A percentile compares a stretch with the other conserved stretches of the same genome.
Conservation (phyloP, 2,888 invertebrate species). For the Andrena flavipes region DNA sequence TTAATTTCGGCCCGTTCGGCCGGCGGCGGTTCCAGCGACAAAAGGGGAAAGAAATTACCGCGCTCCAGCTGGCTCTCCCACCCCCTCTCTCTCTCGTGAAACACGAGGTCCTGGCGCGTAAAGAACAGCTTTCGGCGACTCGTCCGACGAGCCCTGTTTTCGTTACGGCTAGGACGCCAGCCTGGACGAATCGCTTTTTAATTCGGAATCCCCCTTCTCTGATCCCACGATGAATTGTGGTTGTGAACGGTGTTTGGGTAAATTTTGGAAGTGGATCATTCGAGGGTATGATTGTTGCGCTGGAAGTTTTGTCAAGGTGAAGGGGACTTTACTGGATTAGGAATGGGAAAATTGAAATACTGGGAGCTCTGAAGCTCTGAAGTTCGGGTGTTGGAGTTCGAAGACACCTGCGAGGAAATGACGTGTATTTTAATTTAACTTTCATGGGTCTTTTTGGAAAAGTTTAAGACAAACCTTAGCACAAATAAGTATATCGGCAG, state of each 20-base stretch:
- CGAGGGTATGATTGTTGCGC: background rate
- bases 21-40: background rate
- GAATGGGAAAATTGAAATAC: too few species aligned
- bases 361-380: too few species aligned
- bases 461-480: too few species aligned
- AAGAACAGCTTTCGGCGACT: constrained; percentile 1
- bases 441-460: too few species aligned
- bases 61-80: background rate
- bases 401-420: too few species aligned
- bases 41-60: constrained; percentile 12
- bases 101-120: background rate
- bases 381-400: too few species aligned
- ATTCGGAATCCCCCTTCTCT: background rate
- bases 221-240: background rate
- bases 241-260: background rate
- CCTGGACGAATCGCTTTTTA: background rate
- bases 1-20: background rate
- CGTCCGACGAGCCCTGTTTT: background rate
- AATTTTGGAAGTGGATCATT: background rate
- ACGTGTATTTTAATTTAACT: too few species aligned
- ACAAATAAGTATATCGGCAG: too few species aligned
- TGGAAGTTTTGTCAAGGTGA: too few species aligned
- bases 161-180: background rate
- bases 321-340: too few species aligned
- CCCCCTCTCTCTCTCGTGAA: background rate